Percentiles rank a stretch among this genome's conserved stretches.
These are phyloP conservation scores for Escarpia spicata DNA, from an alignment of 2,888 invertebrate genomes.

Conservation along the genomic window DNA sequence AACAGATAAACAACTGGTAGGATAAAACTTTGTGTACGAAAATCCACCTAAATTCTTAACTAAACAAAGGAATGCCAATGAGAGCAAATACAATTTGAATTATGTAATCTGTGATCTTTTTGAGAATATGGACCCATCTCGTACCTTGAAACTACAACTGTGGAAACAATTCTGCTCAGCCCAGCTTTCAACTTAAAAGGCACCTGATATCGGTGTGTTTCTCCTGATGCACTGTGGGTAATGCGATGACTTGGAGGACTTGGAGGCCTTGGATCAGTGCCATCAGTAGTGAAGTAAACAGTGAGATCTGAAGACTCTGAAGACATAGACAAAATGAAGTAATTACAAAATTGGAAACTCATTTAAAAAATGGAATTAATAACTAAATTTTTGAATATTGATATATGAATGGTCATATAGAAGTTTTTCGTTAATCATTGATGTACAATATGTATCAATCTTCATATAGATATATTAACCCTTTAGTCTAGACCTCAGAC, in stretches of 20 bases:
- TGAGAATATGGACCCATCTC: not conserved
- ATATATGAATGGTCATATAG: not conserved
- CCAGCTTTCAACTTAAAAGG: not conserved
- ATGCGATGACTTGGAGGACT: too few species aligned
- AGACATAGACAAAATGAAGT: not conserved
- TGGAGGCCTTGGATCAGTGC: not conserved
- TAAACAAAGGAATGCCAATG: too few species aligned
- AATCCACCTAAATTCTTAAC: too few species aligned
- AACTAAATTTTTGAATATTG: not conserved
- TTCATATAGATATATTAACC: too few species aligned
- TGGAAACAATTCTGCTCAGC: not conserved
- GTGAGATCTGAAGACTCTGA: not conserved
- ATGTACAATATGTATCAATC: too few species aligned
- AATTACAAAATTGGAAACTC: not conserved
- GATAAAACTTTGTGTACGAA: too few species aligned
- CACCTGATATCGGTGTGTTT: not conserved
- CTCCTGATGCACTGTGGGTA: not conserved
- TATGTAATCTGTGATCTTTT: not conserved
- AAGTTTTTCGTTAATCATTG: too few species aligned
- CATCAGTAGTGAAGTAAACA: not conserved
- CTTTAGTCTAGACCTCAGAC: too few species aligned
- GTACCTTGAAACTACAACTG: not conserved
- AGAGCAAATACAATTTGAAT: not conserved
- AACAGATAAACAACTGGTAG: too few species aligned
- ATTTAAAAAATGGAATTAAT: not conserved